These are phyloP conservation scores for Polia nebulosa DNA, from an alignment of 2,888 invertebrate genomes.

Conservation along the genomic window DNA sequence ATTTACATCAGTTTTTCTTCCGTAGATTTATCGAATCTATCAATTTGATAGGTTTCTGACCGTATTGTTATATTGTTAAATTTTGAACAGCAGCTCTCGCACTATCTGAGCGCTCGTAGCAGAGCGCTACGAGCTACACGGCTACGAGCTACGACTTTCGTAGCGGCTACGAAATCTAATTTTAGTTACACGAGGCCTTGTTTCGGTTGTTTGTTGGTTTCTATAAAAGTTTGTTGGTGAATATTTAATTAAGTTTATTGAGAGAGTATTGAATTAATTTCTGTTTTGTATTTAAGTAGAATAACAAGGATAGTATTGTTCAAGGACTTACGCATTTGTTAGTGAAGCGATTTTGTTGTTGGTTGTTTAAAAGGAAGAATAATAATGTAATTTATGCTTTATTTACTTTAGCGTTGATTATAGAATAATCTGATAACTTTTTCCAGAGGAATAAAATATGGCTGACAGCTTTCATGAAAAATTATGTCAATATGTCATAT, in stretches of 20 bases:
- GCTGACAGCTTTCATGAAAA: too few species aligned
- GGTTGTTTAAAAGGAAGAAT: too few species aligned
- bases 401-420: too few species aligned
- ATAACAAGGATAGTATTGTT: slow-evolving; percentile 25
- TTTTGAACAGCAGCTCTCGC: neutral
- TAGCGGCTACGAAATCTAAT: slow-evolving; percentile 64
- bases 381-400: too few species aligned
- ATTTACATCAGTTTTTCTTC: too few species aligned
- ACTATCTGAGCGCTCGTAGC: neutral
- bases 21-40: too few species aligned
- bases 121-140: slow-evolving; percentile 53
- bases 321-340: neutral
- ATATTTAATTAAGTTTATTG: slow-evolving; percentile 51
- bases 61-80: too few species aligned
- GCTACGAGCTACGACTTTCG: slow-evolving; percentile 57
- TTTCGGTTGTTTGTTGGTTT: slow-evolving; percentile 56
- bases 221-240: slow-evolving; percentile 50
- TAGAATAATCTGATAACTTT: too few species aligned
- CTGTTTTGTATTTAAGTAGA: slow-evolving; percentile 24
- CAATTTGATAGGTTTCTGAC: too few species aligned
- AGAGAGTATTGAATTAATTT: slow-evolving; percentile 42
- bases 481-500: too few species aligned
- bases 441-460: too few species aligned
- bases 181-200: slow-evolving; percentile 58
- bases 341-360: neutral